phyloP scores from a whole-genome alignment of 1,140 invertebrate genomes.

The Listronotus bonariensis region DNA sequence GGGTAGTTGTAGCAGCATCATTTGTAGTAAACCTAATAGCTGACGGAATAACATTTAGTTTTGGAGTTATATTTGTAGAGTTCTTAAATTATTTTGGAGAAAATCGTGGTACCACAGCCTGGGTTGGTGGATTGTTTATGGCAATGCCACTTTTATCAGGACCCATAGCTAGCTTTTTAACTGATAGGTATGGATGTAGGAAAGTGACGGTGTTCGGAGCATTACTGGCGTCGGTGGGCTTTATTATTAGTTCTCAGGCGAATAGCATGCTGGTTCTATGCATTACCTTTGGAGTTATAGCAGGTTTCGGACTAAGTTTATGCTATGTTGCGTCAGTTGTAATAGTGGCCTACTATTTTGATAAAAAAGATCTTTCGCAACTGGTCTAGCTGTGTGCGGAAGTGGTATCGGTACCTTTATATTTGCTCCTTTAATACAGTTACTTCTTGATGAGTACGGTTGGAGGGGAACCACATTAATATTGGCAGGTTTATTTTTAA shows the following conservation, averaged over 20 bases:
- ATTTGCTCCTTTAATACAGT: constrained; percentile 84
- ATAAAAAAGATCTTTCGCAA: constrained; percentile 88
- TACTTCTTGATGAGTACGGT: constrained; percentile 76
- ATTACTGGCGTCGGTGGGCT: constrained; percentile 77
- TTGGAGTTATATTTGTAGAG: constrained; percentile 81
- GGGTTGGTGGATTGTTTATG: constrained; percentile 88
- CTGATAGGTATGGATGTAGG: constrained; percentile 83
- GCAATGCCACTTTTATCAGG: constrained; percentile 86
- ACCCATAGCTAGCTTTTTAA: constrained; percentile 85
- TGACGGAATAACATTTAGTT: constrained; percentile 86
- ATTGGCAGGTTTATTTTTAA: constrained; percentile 82
- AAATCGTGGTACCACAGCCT: constrained; percentile 84
- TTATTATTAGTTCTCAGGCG: constrained; percentile 77
- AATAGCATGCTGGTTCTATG: constrained; percentile 79
- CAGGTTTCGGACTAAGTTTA: constrained; percentile 84
- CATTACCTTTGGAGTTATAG: constrained; percentile 83
- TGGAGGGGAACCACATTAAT: constrained; percentile 86
- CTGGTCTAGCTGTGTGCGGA: constrained; percentile 89
- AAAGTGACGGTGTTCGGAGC: constrained; percentile 80
- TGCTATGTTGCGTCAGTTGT: constrained; percentile 90
- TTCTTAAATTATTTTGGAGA: constrained; percentile 79
- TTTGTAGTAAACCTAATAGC: constrained; percentile 92
- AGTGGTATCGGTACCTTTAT: constrained; percentile 90
- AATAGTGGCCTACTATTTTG: constrained; percentile 96
- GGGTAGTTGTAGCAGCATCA: constrained; percentile 81